These are phyloP conservation scores for Brachionus calyciflorus DNA, from an alignment of 1,140 invertebrate genomes.

Conservation along the genomic window DNA sequence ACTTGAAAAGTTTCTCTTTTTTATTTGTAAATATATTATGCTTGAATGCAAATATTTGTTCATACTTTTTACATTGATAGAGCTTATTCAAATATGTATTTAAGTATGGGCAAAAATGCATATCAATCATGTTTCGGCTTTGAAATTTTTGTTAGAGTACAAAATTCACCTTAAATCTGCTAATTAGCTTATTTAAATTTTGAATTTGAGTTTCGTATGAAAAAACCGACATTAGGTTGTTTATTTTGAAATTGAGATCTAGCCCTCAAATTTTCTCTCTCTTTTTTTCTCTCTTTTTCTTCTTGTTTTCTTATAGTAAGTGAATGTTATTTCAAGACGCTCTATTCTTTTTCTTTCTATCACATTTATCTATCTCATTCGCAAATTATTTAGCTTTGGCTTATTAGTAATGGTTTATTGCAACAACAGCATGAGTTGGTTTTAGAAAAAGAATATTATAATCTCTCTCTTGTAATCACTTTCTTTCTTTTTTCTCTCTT, in stretches of 20 bases:
- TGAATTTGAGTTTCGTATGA: not conserved
- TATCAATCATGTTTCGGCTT: conserved; percentile 30
- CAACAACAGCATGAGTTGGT: no score
- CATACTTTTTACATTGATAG: conserved; percentile 6
- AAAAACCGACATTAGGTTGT: conserved; percentile 8
- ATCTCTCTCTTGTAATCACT: no score
- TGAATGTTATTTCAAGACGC: no score
- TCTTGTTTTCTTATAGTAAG: no score
- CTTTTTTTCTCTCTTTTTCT: no score
- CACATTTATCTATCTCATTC: no score
- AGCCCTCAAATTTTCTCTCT: no score
- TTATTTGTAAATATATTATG: not conserved
- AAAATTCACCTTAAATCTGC: not conserved
- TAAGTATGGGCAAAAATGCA: conserved; percentile 19
- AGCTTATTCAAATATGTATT: conserved; percentile 13
- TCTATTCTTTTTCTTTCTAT: no score
- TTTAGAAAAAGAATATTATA: no score
- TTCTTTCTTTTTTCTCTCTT: no score
- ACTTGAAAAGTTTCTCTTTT: not conserved
- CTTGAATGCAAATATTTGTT: conserved; percentile 14
- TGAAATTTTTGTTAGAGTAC: conserved; percentile 15
- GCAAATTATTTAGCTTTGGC: no score
- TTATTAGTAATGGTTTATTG: no score
- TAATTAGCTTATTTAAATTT: conserved; percentile 25
- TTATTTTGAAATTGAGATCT: conserved; percentile 24